A percentile compares a stretch with the other conserved stretches of the same genome.
phyloP scores from a whole-genome alignment of 1,140 invertebrate genomes.

The Achroia grisella region DNA sequence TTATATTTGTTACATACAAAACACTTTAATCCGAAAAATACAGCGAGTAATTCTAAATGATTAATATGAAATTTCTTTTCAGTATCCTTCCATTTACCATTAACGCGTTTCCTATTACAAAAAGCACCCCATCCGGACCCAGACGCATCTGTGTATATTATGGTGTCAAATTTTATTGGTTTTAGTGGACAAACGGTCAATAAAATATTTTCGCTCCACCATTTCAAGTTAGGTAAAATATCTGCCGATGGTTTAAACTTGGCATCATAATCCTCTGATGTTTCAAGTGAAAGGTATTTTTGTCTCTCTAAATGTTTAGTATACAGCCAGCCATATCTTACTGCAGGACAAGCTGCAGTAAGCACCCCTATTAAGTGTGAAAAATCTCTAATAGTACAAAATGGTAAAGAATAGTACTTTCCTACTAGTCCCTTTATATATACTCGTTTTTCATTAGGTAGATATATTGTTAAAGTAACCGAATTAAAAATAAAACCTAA shows the following conservation, averaged over 20 bases:
- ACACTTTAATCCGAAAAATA: not conserved
- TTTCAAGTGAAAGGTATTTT: not conserved
- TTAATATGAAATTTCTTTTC: not conserved
- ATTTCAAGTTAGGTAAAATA: not conserved
- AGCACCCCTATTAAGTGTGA: not conserved
- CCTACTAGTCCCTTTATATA: not conserved
- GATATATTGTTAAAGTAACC: not conserved
- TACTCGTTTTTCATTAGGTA: not conserved
- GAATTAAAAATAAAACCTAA: slow-evolving; percentile 13
- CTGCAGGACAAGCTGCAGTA: slow-evolving; percentile 1
- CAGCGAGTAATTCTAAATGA: slow-evolving; percentile 1
- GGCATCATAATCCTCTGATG: not conserved
- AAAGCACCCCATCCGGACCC: slow-evolving; percentile 1
- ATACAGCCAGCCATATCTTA: slow-evolving; percentile 2
- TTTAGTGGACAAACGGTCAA: not conserved
- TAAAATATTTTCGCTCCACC: not conserved
- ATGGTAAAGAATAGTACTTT: not conserved
- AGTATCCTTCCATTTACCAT: not conserved
- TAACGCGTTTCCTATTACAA: not conserved
- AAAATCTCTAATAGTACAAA: slow-evolving; percentile 1
- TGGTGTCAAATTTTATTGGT: not conserved
- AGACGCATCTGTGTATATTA: slow-evolving; percentile 4
- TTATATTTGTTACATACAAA: not conserved
- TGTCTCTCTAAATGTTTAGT: slow-evolving; percentile 1
- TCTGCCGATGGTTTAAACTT: not conserved